Evolutionary conservation across 2,113 vertebrate genomes (phyloP).

Genomic region (Hydrolagus affinis): DNA sequence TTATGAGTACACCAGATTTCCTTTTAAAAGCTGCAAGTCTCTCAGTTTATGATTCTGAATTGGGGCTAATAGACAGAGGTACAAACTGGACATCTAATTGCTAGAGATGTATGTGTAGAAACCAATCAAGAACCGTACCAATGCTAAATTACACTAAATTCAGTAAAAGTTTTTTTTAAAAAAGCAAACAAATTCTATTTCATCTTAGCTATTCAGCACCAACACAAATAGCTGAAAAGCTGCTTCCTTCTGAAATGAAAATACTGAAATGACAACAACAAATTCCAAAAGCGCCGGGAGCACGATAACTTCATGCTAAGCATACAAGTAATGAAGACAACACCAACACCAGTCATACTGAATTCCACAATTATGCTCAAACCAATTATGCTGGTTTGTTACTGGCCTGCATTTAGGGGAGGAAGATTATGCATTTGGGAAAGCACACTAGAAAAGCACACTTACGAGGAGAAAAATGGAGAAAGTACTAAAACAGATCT

Average conservation of each 20-base stretch:
- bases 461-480: no score
- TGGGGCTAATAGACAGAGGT: not conserved
- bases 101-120: not conserved
- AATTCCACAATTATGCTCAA: no score
- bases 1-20: no score
- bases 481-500: no score
- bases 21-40: not conserved
- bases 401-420: not conserved
- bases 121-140: not conserved
- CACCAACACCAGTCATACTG: no score
- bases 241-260: no score
- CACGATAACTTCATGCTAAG: no score
- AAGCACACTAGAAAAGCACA: not conserved
- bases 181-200: no score
- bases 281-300: no score
- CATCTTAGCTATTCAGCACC: not conserved
- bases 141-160: not conserved
- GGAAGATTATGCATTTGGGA: not conserved
- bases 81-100: not conserved
- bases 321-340: no score
- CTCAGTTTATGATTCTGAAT: not conserved
- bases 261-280: no score
- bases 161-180: not conserved
- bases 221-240: no score
- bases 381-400: not conserved